These are phyloP conservation scores for zebrafish (Danio rerio) DNA, from an alignment of 2,113 vertebrate genomes.

Conservation along the genomic window GRCz12tu NC_133199.1:29513501-29514000, in stretches of 20 bases:
- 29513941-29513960: conserved; percentile 98
- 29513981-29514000: conserved; percentile 90
- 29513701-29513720: conserved; percentile 94
- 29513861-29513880: neutral
- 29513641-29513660: too few species aligned
- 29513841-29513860: conserved; percentile 77
- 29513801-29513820: conserved; percentile 99
- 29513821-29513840: conserved; percentile 99
- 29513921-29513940: conserved; percentile 96
- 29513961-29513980: conserved; percentile 97
- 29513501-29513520: too few species aligned
- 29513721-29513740: conserved; percentile 92
- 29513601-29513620: too few species aligned
- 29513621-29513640: too few species aligned
- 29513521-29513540: too few species aligned
- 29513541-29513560: too few species aligned
- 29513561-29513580: too few species aligned
- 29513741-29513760: conserved; percentile 93
- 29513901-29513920: conserved; percentile 85
- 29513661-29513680: neutral
- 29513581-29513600: too few species aligned
- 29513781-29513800: conserved; percentile 97
- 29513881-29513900: neutral
- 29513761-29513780: conserved; percentile 99
- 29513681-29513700: conserved; percentile 33